Percentiles rank a stretch among this genome's conserved stretches.
These are phyloP conservation scores for Ctenodactylus gundi DNA, from an alignment of 2,113 vertebrate species.

Conservation along the genomic window DNA sequence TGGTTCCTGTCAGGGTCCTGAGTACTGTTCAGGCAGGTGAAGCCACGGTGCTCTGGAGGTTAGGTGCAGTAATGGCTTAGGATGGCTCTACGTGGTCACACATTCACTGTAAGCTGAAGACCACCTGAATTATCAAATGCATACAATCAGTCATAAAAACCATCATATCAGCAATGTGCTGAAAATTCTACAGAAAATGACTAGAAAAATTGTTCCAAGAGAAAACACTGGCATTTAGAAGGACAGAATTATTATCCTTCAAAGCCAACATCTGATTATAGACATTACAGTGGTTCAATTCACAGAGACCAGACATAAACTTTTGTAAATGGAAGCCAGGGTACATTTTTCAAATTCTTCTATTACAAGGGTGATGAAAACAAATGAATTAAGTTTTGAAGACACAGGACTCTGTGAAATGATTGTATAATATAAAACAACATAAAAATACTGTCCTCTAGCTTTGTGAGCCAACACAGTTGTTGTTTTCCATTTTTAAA, in stretches of 20 bases:
- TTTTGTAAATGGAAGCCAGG: background rate
- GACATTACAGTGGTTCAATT: rapidly evolving
- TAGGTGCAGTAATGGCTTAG: too few relatives aligned
- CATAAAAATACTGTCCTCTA: rapidly evolving
- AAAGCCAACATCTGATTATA: rapidly evolving
- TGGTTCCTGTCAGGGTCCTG: too few relatives aligned
- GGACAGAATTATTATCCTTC: background rate
- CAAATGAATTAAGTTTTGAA: background rate
- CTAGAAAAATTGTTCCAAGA: too few relatives aligned
- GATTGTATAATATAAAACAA: rapidly evolving
- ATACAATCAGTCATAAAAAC: too few relatives aligned
- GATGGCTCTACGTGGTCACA: background rate
- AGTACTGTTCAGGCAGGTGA: background rate
- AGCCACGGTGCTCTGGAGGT: background rate
- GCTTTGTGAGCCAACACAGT: too few relatives aligned
- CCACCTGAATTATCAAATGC: background rate
- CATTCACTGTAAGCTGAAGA: background rate
- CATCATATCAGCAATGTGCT: rapidly evolving
- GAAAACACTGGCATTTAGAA: rapidly evolving
- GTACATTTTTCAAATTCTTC: too few relatives aligned
- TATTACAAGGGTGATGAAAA: rapidly evolving
- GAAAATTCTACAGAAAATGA: background rate
- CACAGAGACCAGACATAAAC: background rate
- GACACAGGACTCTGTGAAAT: background rate
- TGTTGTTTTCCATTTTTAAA: background rate